Evolutionary conservation across 2,113 vertebrate species (phyloP).

Genomic region (Equus quagga): DNA sequence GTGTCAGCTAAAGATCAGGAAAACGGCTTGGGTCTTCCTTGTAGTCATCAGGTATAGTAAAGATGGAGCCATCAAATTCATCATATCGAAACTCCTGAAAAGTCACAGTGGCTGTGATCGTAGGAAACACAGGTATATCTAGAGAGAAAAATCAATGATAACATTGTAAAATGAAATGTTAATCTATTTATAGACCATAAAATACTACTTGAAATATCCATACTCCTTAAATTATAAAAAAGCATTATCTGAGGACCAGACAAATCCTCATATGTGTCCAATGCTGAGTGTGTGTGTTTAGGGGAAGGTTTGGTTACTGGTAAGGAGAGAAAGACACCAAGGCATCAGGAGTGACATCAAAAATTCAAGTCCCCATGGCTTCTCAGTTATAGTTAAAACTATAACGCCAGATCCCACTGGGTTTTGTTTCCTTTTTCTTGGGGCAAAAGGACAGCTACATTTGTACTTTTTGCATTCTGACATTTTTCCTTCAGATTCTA

Average conservation of each 20-base stretch:
- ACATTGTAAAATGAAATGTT: background rate
- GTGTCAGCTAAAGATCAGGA: constrained; percentile 94
- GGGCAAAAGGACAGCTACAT: background rate
- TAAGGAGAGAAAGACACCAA: background rate
- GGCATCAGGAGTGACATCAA: background rate
- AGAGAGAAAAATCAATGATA: background rate
- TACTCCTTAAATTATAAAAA: background rate
- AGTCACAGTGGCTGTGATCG: constrained; percentile 99
- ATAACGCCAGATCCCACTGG: background rate
- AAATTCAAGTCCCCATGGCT: background rate
- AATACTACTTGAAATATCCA: background rate
- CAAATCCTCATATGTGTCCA: background rate
- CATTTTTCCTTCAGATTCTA: background rate
- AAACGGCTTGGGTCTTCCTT: constrained; percentile 99
- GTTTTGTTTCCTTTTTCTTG: background rate
- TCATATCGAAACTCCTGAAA: constrained; percentile 99
- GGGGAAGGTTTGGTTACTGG: background rate
- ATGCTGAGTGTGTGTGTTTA: background rate
- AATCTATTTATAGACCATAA: background rate
- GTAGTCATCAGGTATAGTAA: constrained; percentile 96
- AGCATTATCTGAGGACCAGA: background rate
- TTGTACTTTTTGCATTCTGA: background rate
- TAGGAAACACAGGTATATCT: constrained; percentile 99
- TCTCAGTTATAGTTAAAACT: background rate
- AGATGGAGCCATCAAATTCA: constrained; percentile 94